These are phyloP conservation scores for Agriotes lineatus DNA, from an alignment of 2,888 invertebrate species.

Conservation along the genomic window DNA sequence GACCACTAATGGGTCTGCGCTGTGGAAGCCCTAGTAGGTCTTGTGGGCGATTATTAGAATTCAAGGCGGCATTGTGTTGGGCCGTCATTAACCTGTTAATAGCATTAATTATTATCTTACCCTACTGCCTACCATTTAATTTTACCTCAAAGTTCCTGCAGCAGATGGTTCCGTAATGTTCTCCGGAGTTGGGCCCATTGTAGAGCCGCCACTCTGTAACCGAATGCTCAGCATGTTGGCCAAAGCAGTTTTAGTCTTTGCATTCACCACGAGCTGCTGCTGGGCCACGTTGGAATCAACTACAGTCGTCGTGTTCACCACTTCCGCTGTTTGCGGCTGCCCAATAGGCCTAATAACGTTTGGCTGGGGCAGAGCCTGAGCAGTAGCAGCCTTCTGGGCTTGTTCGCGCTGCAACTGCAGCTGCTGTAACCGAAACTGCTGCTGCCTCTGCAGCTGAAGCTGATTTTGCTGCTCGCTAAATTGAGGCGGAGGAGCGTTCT, in stretches of 20 bases:
- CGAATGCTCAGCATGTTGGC: slow-evolving; percentile 94
- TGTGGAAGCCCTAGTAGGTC: slow-evolving; percentile 71
- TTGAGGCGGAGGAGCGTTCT: slow-evolving; percentile 57
- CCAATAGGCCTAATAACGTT: slow-evolving; percentile 40
- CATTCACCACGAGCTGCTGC: slow-evolving; percentile 79
- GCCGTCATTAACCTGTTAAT: slow-evolving; percentile 82
- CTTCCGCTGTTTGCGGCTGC: slow-evolving; percentile 42
- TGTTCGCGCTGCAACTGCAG: slow-evolving; percentile 72
- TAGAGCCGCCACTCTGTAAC: slow-evolving; percentile 71
- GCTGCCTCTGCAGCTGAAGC: slow-evolving; percentile 70
- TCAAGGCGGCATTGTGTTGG: slow-evolving; percentile 78
- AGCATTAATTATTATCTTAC: background rate
- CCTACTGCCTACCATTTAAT: too few species aligned
- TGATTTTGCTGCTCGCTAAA: slow-evolving; percentile 57
- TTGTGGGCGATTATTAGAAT: slow-evolving; percentile 66
- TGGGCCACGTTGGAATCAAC: slow-evolving; percentile 53
- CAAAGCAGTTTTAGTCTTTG: slow-evolving; percentile 94
- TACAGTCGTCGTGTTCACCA: slow-evolving; percentile 45
- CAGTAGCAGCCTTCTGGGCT: slow-evolving; percentile 58
- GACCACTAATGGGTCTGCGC: slow-evolving; percentile 64
- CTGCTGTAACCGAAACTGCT: slow-evolving; percentile 76
- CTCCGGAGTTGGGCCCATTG: slow-evolving; percentile 60
- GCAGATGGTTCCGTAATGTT: slow-evolving; percentile 71
- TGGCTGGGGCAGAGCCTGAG: slow-evolving; percentile 57
- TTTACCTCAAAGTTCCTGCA: slow-evolving; percentile 74